Percentiles rank a stretch among this genome's conserved stretches.
These are phyloP conservation scores for Chelidonichthys spinosus DNA, from an alignment of 2,797 vertebrate species.

Conservation along the genomic window DNA sequence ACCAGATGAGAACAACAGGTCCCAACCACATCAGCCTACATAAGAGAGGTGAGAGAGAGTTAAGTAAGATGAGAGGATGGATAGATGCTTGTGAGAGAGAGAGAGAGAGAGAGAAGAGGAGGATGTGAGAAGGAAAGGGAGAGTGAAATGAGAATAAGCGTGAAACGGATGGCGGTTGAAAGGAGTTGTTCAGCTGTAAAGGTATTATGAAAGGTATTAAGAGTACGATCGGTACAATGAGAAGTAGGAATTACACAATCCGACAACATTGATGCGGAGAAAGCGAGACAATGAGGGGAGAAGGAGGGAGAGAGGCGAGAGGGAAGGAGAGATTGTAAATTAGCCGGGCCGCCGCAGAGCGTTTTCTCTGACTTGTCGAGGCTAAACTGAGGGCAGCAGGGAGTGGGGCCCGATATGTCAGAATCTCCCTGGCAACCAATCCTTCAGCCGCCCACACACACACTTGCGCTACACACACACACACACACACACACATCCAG, in stretches of 20 bases:
- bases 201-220: conserved; percentile 5
- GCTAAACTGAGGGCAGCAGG: conserved; percentile 87
- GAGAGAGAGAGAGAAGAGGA: conserved; percentile 5
- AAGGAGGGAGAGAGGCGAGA: conserved; percentile 26
- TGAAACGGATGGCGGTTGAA: neutral
- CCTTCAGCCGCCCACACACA: conserved; percentile 76
- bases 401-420: conserved; percentile 84
- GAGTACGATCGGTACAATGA: conserved; percentile 24
- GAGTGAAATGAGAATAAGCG: conserved; percentile 8
- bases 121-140: neutral
- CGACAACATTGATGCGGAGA: conserved; percentile 30
- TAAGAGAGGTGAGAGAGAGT: conserved; percentile 30
- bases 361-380: conserved; percentile 82
- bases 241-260: conserved; percentile 27
- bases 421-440: conserved; percentile 85
- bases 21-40: conserved; percentile 55
- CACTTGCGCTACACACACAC: conserved; percentile 41
- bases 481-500: conserved; percentile 33
- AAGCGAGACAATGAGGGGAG: conserved; percentile 19
- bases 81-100: conserved; percentile 20
- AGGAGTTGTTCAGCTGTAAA: conserved; percentile 7
- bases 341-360: conserved; percentile 72
- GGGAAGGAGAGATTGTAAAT: conserved; percentile 76
- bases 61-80: conserved; percentile 31
- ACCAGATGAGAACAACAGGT: conserved; percentile 78